Base-by-base conservation (phyloP, 1,140 invertebrate genomes). In the Phthorimaea operculella region DNA sequence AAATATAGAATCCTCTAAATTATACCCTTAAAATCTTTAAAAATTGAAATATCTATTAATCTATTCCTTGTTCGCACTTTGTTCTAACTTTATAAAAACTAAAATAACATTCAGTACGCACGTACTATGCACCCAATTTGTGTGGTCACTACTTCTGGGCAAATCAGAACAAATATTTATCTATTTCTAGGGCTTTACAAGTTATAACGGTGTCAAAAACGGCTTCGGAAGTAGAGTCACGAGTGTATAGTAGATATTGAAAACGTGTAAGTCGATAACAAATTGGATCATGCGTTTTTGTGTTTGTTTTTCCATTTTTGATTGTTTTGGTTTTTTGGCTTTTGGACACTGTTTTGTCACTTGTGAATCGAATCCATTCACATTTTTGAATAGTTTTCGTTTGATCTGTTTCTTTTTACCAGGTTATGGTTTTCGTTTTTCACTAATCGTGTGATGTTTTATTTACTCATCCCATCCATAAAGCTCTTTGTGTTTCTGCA, bases 121-220 rank as follows among this genome's bases (percentile, higher is more conserved):
- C n/a, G 21, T 6, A 28, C 21, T 28, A 28, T 28, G 21, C 3
- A 2, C n/a, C n/a, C n/a, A n/a, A n/a, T 14, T 8, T n/a, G 9
- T 42, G 39, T 14, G 9, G 1, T 42, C 39, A 42, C 39, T 42
- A 28, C 21, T 28, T 28, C 2, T 28, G 6, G 21, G 21, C 21
- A 28, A 28, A 6, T n/a, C 2, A 28, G 21, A 28, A 4, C 21
- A 28, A 28, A 28, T 28, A 28, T 28, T 28, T 62, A 42, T 76
- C 74, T 74, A 68, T 80, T 85, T 85, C 58, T 85, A 85, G 82
- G 82, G 79, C 18, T 85, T 85, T 75, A 85, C 79, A 79, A 85
- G 82, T 76, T 85, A 85, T 85, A 83, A 83, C 51, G 79, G 74
- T 75, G 82, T 82, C 68, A 85, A 80, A 80, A 83, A 85, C 52